phyloP scores from a whole-genome alignment of 2,888 invertebrate genomes.

The Folsomia manolachei region DNA sequence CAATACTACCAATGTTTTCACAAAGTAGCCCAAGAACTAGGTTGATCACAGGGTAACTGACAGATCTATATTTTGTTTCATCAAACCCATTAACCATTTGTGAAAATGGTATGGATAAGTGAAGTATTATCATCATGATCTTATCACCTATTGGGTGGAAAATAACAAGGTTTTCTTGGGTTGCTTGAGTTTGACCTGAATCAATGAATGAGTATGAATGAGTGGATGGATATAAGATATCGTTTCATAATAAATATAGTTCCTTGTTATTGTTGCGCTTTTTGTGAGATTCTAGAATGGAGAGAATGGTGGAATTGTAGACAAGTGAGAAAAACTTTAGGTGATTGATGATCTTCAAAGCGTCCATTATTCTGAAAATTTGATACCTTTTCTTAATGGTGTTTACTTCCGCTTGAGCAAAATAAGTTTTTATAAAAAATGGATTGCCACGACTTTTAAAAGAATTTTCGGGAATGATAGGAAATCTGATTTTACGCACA shows the following conservation, averaged over 20 bases:
- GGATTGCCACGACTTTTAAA: too few species aligned
- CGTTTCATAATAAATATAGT: too few species aligned
- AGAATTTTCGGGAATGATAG: too few species aligned
- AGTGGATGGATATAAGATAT: too few species aligned
- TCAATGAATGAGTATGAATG: not conserved
- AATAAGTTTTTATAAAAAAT: too few species aligned
- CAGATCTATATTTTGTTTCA: not conserved
- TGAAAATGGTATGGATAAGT: not conserved
- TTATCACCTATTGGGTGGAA: not conserved
- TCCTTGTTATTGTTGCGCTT: constrained; percentile 15
- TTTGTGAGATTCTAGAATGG: constrained; percentile 14
- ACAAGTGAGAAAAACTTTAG: constrained; percentile 21
- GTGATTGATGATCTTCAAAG: constrained; percentile 20
- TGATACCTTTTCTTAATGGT: constrained; percentile 17
- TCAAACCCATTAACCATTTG: not conserved
- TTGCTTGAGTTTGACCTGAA: not conserved
- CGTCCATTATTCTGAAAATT: not conserved
- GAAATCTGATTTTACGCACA: too few species aligned
- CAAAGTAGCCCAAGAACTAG: too few species aligned
- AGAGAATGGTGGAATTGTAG: constrained; percentile 8
- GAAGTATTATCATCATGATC: not conserved
- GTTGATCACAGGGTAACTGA: not conserved
- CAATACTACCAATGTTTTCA: too few species aligned
- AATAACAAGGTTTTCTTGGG: not conserved
- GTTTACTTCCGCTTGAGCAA: constrained; percentile 3